phyloP scores from a whole-genome alignment of 2,797 vertebrate genomes.

The Clarias laeviceps region DNA sequence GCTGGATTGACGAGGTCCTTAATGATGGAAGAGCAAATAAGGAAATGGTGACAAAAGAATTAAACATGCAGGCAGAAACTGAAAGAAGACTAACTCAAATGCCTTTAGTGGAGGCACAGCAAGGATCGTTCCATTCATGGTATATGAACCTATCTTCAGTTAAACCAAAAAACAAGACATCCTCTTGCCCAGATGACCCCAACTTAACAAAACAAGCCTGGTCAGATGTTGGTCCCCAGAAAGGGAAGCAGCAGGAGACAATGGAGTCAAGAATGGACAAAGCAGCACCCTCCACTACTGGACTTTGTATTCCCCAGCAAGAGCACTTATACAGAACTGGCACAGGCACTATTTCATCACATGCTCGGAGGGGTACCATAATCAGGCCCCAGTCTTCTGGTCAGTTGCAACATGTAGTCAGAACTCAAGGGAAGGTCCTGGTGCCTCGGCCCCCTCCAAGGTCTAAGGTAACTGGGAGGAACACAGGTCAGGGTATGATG shows the following conservation, averaged over 20 bases:
- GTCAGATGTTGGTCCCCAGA: conserved; percentile 76
- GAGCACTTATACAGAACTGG: conserved; percentile 65
- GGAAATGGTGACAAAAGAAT: conserved; percentile 41
- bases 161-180: conserved; percentile 64
- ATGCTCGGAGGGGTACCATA: conserved; percentile 74
- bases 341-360: conserved; percentile 59
- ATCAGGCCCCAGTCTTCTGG: conserved; percentile 73
- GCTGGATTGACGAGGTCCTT: conserved; percentile 85
- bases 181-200: conserved; percentile 64
- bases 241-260: conserved; percentile 59
- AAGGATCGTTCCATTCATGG: conserved; percentile 47
- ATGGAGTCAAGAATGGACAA: conserved; percentile 68
- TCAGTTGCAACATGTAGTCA: conserved; percentile 71
- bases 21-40: conserved; percentile 54
- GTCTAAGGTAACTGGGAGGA: conserved; percentile 56
- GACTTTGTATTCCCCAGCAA: conserved; percentile 67
- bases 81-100: conserved; percentile 31
- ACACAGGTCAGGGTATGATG: conserved; percentile 51
- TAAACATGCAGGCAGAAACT: conserved; percentile 22
- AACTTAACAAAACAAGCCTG: conserved; percentile 81
- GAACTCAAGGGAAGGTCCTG: conserved; percentile 74
- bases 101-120: conserved; percentile 63
- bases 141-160: conserved; percentile 57
- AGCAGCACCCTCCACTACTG: conserved; percentile 58
- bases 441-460: conserved; percentile 78